These are phyloP conservation scores for Poeciliopsis presidionis DNA, from an alignment of 2,797 vertebrate genomes.

Conservation along the genomic window DNA sequence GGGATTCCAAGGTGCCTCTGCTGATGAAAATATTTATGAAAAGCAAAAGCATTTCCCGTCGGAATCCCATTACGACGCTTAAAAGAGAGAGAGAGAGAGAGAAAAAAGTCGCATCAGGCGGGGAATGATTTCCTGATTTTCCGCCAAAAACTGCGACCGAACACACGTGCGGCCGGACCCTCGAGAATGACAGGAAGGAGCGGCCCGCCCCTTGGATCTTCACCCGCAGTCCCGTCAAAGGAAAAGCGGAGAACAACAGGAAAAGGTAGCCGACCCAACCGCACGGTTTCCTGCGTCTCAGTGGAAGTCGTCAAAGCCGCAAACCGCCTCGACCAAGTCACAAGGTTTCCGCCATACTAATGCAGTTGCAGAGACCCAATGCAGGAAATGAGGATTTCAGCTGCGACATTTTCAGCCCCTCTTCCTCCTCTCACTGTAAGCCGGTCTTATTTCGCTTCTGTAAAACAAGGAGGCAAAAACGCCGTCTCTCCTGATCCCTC, in stretches of 20 bases:
- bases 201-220: slow-evolving; percentile 7
- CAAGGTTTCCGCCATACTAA: slow-evolving; percentile 33
- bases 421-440: background rate
- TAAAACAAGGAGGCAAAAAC: slow-evolving; percentile 53
- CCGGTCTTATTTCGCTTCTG: background rate
- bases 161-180: slow-evolving; percentile 13
- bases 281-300: slow-evolving; percentile 54
- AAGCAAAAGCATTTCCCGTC: slow-evolving; percentile 49
- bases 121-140: slow-evolving; percentile 57
- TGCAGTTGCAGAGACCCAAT: slow-evolving; percentile 40
- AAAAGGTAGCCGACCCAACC: slow-evolving; percentile 55
- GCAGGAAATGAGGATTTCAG: slow-evolving; percentile 7
- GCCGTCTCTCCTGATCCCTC: slow-evolving; percentile 38
- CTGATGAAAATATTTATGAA: background rate
- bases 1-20: background rate
- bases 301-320: slow-evolving; percentile 23
- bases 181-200: slow-evolving; percentile 29
- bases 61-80: slow-evolving; percentile 24
- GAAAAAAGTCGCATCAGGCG: background rate
- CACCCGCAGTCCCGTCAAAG: slow-evolving; percentile 24
- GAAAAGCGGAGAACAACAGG: slow-evolving; percentile 69
- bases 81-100: background rate
- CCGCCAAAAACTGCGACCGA: slow-evolving; percentile 27
- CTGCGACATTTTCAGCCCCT: slow-evolving; percentile 10
- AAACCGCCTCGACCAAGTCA: background rate